Evolutionary conservation across 2,113 vertebrate species (phyloP), one percentile per base, ranked within the genome.

Genomic region (Halcyon senegalensis): DNA sequence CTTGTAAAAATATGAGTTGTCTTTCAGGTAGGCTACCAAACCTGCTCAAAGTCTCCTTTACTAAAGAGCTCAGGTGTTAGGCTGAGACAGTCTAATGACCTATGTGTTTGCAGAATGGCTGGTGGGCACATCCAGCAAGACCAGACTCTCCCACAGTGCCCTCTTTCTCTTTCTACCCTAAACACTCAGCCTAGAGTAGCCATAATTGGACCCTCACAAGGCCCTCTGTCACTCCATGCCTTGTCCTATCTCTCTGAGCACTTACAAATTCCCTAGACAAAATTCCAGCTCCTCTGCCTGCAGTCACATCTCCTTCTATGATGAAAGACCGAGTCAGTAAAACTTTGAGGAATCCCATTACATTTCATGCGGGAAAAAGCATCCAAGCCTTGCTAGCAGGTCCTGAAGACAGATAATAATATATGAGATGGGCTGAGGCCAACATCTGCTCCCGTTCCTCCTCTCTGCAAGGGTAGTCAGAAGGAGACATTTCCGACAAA

Each of bases 1-100:
- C 18, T 64, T 77, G 13, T 16, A 72, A 68, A 90, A 87, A 21
- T 24, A 48, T 31, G 25, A 87, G 35, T n/a, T 77, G 11, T 35
- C 27, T 35, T 84, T 27, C 25, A 73, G 17, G 46, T 19, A 87
- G 37, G 31, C 27, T 44, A 84, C 31, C 10, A 46, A 90, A 66
- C 23, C 64, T 55, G 23, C 24, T 77, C 33, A 12, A 87, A 81
- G 12, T 41, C 28, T 73, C 20, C 11, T 55, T 33, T 25, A 5
- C n/a, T 23, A 51, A 6, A 53, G 25, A 84, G 21, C 19, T 69
- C 0, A 0, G 18, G 13, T 62, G 5, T 46, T 37, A 74, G 44
- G 12, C 21, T n/a, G 43, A 60, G 59, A 27, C 56, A 21, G 3
- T 66, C 30, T 62, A 41, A 74, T 68, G 43, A 39, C 28, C 24